phyloP scores from a whole-genome alignment of 2,888 invertebrate species.

The Heteromyza rotundicornis region DNA sequence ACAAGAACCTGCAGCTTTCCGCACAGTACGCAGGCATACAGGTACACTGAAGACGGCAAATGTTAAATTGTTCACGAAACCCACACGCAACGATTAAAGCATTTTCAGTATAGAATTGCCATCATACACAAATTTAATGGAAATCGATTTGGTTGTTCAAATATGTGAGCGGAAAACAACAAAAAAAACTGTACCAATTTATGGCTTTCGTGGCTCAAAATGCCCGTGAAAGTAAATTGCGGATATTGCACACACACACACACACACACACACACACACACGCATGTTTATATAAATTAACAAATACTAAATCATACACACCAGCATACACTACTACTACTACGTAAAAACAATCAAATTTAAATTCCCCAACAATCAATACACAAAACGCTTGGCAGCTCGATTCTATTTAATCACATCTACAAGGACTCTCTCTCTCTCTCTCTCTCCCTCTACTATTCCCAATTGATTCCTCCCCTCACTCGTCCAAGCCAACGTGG shows the following conservation, averaged over 20 bases:
- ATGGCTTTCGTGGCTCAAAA: not conserved
- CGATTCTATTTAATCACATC: not conserved
- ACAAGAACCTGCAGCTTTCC: constrained; percentile 3
- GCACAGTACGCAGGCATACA: too few relatives aligned
- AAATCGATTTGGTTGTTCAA: not conserved
- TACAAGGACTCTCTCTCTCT: not conserved
- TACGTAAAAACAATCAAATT: not conserved
- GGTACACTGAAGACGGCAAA: too few relatives aligned
- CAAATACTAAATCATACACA: not conserved
- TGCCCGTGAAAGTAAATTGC: not conserved
- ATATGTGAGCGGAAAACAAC: not conserved
- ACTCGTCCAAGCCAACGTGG: too few relatives aligned
- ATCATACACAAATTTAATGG: not conserved
- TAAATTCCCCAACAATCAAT: not conserved
- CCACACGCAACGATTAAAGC: not conserved
- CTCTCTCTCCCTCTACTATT: not conserved
- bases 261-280: too few relatives aligned
- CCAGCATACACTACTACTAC: not conserved
- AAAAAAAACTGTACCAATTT: not conserved
- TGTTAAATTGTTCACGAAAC: constrained; percentile 22
- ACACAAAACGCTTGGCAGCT: not conserved
- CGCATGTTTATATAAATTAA: too few relatives aligned
- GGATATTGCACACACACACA: not conserved
- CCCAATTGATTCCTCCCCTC: not conserved
- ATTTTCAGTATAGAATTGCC: too few relatives aligned